A percentile compares a stretch with the other conserved stretches of the same genome.
phyloP scores from a whole-genome alignment of 2,888 invertebrate species.

The Stenodema calcarata region DNA sequence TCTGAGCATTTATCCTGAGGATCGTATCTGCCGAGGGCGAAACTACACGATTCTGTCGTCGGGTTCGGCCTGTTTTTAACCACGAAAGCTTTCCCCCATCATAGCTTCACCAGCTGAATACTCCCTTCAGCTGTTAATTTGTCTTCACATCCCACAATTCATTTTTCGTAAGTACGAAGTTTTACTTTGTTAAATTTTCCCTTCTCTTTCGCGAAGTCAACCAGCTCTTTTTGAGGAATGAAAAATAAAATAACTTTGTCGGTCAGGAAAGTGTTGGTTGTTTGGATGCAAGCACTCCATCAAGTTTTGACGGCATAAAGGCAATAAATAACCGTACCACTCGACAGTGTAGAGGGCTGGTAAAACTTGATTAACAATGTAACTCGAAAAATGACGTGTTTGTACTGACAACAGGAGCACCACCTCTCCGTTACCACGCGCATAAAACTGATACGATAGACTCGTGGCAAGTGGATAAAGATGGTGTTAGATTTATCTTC shows the following conservation, averaged over 20 bases:
- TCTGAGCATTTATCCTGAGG: not conserved
- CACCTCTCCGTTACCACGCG: too few species aligned
- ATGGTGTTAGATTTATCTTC: too few species aligned
- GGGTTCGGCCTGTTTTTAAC: not conserved
- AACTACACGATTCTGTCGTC: not conserved
- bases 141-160: not conserved
- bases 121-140: not conserved
- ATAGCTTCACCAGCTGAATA: not conserved
- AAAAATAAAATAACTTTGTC: not conserved
- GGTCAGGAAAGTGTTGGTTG: not conserved
- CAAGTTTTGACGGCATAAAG: not conserved
- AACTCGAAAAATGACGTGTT: too few species aligned
- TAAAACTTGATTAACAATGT: not conserved
- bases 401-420: too few species aligned
- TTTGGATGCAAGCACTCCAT: not conserved
- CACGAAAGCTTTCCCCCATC: not conserved
- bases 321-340: not conserved
- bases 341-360: not conserved
- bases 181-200: not conserved
- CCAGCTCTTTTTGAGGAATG: too few species aligned
- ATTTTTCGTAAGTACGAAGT: not conserved
- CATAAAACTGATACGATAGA: too few species aligned
- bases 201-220: not conserved
- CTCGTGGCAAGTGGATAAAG: too few species aligned
- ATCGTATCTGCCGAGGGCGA: not conserved